Evolutionary conservation across 2,113 vertebrate species (phyloP).

Genomic region (Sarotherodon lohbergeri): DNA sequence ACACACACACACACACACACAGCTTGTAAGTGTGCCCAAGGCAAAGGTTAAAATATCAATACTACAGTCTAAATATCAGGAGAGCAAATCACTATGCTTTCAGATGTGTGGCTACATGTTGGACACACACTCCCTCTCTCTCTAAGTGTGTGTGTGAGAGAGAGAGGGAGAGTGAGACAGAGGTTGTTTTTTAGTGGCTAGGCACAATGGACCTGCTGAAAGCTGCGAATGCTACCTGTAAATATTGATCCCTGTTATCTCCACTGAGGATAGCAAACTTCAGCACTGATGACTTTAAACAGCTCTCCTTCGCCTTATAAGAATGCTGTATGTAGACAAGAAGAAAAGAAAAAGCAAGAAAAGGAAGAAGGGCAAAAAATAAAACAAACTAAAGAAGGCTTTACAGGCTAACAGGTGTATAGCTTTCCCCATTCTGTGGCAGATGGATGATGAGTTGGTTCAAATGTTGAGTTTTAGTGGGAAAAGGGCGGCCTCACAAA

Average conservation of each 20-base stretch:
- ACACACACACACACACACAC: neutral
- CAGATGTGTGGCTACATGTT: too few relatives aligned
- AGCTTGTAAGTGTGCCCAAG: neutral
- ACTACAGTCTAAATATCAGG: too few relatives aligned
- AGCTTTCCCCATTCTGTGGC: neutral
- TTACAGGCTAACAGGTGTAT: neutral
- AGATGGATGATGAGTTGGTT: neutral
- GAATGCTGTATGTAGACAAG: slow-evolving; percentile 14
- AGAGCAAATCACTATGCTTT: too few relatives aligned
- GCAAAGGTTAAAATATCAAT: too few relatives aligned
- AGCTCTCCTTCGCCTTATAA: neutral
- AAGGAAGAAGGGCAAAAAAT: neutral
- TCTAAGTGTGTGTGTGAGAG: neutral
- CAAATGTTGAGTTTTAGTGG: neutral
- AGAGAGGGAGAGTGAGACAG: neutral
- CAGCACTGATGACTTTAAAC: slow-evolving; percentile 34
- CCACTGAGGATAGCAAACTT: slow-evolving; percentile 35
- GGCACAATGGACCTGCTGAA: slow-evolving; percentile 1
- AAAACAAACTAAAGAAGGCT: neutral
- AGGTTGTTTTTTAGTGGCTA: neutral
- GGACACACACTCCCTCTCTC: too few relatives aligned
- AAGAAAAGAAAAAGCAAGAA: neutral
- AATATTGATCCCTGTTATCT: slow-evolving; percentile 56
- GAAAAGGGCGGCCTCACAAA: neutral
- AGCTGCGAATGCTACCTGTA: slow-evolving; percentile 41